Conservation (phyloP, 1,140 invertebrate species). For the Ridgeia piscesae region DNA sequence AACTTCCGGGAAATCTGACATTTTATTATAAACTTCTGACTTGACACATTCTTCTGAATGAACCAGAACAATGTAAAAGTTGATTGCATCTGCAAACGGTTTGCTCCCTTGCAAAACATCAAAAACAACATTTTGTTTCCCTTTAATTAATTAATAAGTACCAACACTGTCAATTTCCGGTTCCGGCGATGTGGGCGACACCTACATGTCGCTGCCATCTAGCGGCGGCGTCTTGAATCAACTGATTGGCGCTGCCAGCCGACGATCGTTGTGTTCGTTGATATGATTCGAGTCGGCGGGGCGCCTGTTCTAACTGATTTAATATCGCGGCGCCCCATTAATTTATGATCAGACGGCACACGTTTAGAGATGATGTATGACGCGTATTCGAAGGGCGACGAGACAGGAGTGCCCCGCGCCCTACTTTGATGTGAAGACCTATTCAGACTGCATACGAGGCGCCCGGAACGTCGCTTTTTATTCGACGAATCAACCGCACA, state of each 20-base stretch:
- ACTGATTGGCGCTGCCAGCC: neutral
- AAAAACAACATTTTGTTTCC: too few relatives aligned
- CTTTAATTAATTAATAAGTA: too few relatives aligned
- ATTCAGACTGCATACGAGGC: neutral
- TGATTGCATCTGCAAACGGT: too few relatives aligned
- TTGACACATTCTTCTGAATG: too few relatives aligned
- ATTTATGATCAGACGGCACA: neutral
- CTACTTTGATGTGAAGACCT: neutral
- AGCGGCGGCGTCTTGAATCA: neutral
- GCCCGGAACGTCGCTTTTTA: neutral
- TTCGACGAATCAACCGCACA: neutral
- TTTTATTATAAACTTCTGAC: too few relatives aligned
- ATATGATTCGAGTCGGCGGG: neutral
- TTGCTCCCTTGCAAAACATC: too few relatives aligned
- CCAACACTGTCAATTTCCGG: too few relatives aligned
- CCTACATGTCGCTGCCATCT: neutral
- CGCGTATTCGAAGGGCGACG: neutral
- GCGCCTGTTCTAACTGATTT: neutral
- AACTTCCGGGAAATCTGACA: too few relatives aligned
- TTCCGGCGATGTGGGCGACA: neutral
- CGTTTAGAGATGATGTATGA: neutral
- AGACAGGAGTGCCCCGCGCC: neutral
- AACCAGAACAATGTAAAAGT: too few relatives aligned
- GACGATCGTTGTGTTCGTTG: neutral
- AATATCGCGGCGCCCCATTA: neutral